Evolutionary conservation across 2,113 vertebrate species (phyloP).

Genomic region (Anas platyrhynchos): DNA sequence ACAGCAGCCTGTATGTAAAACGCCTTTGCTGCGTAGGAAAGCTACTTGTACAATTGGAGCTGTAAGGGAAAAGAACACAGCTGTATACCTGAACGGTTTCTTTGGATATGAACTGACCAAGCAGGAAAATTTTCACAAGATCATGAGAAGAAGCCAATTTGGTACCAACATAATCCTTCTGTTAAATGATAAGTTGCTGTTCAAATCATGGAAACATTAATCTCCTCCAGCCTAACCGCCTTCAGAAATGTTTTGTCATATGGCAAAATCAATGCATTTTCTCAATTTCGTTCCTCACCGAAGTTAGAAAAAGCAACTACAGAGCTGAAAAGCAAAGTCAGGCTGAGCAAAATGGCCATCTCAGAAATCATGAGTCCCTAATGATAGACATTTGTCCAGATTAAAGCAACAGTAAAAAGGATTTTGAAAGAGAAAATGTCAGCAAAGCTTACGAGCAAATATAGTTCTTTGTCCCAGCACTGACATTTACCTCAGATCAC

Average conservation of each 20-base stretch:
- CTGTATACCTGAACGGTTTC: not conserved
- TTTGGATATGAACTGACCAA: not conserved
- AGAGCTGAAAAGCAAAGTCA: not conserved
- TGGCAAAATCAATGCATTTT: conserved; percentile 22
- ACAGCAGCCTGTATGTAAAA: not conserved
- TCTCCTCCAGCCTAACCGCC: not conserved
- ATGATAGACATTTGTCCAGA: conserved; percentile 3
- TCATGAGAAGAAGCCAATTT: not conserved
- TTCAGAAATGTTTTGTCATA: conserved; percentile 1
- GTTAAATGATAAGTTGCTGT: not conserved
- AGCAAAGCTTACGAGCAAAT: conserved; percentile 20
- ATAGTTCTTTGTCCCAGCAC: not conserved
- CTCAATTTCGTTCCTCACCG: not conserved
- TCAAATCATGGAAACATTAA: not conserved
- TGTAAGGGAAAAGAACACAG: not conserved
- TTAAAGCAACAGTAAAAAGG: not conserved
- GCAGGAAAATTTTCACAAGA: not conserved
- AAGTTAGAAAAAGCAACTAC: not conserved
- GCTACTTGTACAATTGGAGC: not conserved
- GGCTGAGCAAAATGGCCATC: not conserved
- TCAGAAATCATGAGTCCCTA: not conserved
- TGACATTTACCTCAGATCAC: conserved; percentile 37
- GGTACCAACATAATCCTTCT: not conserved
- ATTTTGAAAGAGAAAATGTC: conserved; percentile 40
- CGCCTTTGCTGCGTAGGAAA: not conserved